These are phyloP conservation scores for Gobius niger DNA, from an alignment of 2,113 vertebrate genomes.

Conservation along the genomic window DNA sequence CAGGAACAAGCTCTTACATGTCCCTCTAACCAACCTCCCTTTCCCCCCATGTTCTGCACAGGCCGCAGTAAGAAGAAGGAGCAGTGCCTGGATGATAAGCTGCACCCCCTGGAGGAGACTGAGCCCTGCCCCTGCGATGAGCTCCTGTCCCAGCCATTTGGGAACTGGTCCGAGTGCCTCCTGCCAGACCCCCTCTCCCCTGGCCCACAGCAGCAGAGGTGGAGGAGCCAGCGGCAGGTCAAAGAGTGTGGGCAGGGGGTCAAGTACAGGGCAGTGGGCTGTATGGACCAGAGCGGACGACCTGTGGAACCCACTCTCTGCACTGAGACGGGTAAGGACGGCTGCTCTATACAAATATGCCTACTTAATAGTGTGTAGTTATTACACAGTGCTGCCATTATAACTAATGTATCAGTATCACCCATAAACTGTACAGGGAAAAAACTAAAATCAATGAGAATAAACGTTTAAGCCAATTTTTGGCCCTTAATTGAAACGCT, in stretches of 20 bases:
- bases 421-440: neutral
- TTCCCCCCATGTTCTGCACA: slow-evolving; percentile 55
- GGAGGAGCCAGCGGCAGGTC: slow-evolving; percentile 49
- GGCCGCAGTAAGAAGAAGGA: slow-evolving; percentile 94
- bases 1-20: neutral
- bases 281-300: slow-evolving; percentile 79
- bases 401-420: neutral
- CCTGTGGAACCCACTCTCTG: slow-evolving; percentile 82
- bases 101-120: slow-evolving; percentile 84
- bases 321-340: slow-evolving; percentile 81
- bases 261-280: slow-evolving; percentile 82
- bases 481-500: neutral
- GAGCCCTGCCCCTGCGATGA: slow-evolving; percentile 84
- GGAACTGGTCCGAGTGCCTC: slow-evolving; percentile 94
- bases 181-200: slow-evolving; percentile 63
- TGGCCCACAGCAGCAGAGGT: slow-evolving; percentile 51
- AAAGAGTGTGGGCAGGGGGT: slow-evolving; percentile 86
- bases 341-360: too few relatives aligned
- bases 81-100: slow-evolving; percentile 81
- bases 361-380: too few relatives aligned
- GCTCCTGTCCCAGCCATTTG: slow-evolving; percentile 82
- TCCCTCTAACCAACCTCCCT: neutral
- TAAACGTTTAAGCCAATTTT: slow-evolving; percentile 1
- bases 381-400: too few relatives aligned
- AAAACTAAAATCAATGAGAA: neutral